A percentile compares a stretch with the other conserved stretches of the same genome.
These are phyloP conservation scores for Zaprionus taronus DNA, from an alignment of 1,140 invertebrate species.

Conservation along the genomic window DNA sequence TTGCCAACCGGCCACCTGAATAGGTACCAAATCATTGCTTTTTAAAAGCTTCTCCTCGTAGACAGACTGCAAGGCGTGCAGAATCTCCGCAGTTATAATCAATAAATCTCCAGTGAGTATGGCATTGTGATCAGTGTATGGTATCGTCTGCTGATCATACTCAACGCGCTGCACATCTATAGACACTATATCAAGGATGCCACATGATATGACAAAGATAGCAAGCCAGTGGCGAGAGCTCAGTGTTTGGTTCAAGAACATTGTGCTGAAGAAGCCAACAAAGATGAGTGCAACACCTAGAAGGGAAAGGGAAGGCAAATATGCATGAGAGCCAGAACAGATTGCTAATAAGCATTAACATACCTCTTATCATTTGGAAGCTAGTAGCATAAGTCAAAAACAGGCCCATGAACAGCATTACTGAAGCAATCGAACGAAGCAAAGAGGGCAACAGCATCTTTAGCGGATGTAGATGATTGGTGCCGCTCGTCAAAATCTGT, in stretches of 20 bases:
- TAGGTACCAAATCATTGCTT: constrained; percentile 91
- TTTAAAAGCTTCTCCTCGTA: constrained; percentile 96
- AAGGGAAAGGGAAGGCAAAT: background rate
- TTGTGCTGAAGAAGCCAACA: constrained; percentile 95
- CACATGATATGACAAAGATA: constrained; percentile 90
- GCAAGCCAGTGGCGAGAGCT: constrained; percentile 90
- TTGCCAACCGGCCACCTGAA: constrained; percentile 95
- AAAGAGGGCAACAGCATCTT: constrained; percentile 93
- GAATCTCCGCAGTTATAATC: constrained; percentile 95
- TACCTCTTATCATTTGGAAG: constrained; percentile 97
- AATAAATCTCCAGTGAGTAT: constrained; percentile 96
- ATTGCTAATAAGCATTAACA: constrained; percentile 63
- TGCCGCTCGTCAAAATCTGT: constrained; percentile 87
- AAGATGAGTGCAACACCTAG: constrained; percentile 96
- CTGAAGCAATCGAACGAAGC: constrained; percentile 91
- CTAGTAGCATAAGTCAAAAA: constrained; percentile 96
- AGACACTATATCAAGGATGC: constrained; percentile 92
- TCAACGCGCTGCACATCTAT: constrained; percentile 84
- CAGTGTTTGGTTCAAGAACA: constrained; percentile 91
- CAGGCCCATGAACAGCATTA: constrained; percentile 94
- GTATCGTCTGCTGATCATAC: constrained; percentile 80
- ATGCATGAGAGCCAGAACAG: background rate
- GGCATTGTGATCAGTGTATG: constrained; percentile 87
- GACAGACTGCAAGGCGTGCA: constrained; percentile 96
- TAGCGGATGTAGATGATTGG: constrained; percentile 90